These are phyloP conservation scores for Ptychochromis oligacanthus DNA, from an alignment of 2,113 vertebrate genomes.

Conservation along the genomic window DNA sequence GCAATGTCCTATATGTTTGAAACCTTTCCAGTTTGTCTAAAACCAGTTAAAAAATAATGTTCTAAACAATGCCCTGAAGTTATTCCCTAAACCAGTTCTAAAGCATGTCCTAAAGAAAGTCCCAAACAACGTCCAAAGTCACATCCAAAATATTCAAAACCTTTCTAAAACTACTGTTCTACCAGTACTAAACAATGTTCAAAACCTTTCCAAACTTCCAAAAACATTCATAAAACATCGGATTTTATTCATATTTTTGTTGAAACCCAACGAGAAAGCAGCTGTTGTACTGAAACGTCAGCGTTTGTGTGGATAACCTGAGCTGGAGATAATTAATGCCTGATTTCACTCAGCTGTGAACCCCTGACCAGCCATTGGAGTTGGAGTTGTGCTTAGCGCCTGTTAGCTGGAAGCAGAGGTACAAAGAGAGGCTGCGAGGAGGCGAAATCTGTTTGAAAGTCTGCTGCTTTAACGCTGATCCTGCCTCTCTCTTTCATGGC, in stretches of 20 bases:
- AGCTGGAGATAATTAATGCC: constrained; percentile 2
- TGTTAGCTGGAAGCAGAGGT: constrained; percentile 12
- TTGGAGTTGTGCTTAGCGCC: background rate
- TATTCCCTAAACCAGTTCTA: too few relatives aligned
- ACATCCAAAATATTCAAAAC: too few relatives aligned
- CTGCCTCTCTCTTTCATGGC: constrained; percentile 26
- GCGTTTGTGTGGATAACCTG: background rate
- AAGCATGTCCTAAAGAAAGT: too few relatives aligned
- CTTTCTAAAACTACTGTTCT: too few relatives aligned
- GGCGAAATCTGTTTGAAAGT: constrained; percentile 4
- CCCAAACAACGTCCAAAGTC: too few relatives aligned
- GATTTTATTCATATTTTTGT: background rate
- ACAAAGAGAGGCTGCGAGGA: constrained; percentile 13
- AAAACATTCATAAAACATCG: background rate
- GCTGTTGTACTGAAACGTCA: background rate
- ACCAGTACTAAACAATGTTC: too few relatives aligned
- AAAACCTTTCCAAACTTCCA: too few relatives aligned
- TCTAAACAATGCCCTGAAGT: too few relatives aligned
- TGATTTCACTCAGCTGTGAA: background rate
- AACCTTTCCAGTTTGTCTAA: too few relatives aligned
- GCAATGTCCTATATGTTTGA: too few relatives aligned
- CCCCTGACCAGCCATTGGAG: background rate
- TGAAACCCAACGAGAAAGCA: background rate
- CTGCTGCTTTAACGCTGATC: background rate
- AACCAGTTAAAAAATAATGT: too few relatives aligned